Evolutionary conservation across 2,888 invertebrate genomes (phyloP).

Genomic region (Oligia fasciuncula): DNA sequence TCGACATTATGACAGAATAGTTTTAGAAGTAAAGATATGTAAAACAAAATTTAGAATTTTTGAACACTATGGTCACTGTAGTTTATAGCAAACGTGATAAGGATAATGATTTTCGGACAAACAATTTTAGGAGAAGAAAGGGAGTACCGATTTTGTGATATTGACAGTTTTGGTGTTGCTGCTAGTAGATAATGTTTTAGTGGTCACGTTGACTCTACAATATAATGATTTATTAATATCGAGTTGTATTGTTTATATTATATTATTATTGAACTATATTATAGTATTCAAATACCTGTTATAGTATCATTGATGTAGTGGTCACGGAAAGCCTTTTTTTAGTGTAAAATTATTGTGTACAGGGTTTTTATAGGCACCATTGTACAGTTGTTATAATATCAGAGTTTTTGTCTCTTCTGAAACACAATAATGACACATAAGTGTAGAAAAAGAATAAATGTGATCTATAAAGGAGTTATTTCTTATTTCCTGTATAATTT

Average conservation of each 20-base stretch:
- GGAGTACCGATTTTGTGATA: neutral
- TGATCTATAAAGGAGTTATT: neutral
- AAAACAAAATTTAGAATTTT: too few relatives aligned
- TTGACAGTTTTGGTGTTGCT: neutral
- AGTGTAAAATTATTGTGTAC: neutral
- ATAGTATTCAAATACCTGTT: neutral
- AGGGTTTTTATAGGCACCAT: neutral
- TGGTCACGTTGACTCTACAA: neutral
- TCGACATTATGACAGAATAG: too few relatives aligned
- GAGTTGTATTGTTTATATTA: neutral
- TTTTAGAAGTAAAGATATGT: too few relatives aligned
- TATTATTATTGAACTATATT: too few relatives aligned
- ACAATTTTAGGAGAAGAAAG: too few relatives aligned
- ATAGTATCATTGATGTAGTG: neutral
- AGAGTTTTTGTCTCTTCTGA: neutral
- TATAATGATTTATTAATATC: neutral
- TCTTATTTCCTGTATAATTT: neutral
- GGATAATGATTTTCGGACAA: too few relatives aligned
- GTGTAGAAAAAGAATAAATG: neutral
- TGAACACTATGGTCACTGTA: too few relatives aligned
- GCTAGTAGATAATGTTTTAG: neutral
- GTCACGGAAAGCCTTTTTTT: neutral
- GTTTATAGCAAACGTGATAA: too few relatives aligned
- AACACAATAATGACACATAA: neutral
- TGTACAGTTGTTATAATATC: too few relatives aligned